These are phyloP conservation scores for Sycophila sp. DNA, from an alignment of 1,140 invertebrate genomes.

Conservation along the genomic window DNA sequence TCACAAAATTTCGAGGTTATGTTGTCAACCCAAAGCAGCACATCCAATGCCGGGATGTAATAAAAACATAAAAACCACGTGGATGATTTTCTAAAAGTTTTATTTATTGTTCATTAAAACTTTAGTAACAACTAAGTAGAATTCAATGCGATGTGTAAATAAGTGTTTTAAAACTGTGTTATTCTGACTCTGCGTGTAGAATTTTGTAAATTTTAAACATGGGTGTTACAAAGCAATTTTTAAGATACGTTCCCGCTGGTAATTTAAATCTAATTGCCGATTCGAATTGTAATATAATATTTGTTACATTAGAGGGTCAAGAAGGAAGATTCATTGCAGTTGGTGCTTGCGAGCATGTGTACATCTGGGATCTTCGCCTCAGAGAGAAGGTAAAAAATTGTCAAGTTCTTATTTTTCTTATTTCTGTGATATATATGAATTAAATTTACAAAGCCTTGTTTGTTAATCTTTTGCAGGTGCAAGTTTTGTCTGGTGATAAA, in stretches of 20 bases:
- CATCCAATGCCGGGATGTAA: neutral
- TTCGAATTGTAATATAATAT: slow-evolving; percentile 79
- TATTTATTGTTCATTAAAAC: neutral
- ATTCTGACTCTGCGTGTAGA: no score
- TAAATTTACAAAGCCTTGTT: neutral
- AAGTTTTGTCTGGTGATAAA: slow-evolving; percentile 81
- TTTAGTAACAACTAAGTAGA: no score
- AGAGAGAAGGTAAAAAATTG: slow-evolving; percentile 80
- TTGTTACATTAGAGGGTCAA: slow-evolving; percentile 79
- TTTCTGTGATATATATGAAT: slow-evolving; percentile 26
- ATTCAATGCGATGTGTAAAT: no score
- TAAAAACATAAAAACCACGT: neutral
- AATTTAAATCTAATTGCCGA: slow-evolving; percentile 89
- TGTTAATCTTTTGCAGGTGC: slow-evolving; percentile 65
- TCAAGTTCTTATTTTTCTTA: slow-evolving; percentile 21
- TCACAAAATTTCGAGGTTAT: neutral
- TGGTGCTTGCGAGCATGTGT: slow-evolving; percentile 91
- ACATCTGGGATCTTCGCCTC: slow-evolving; percentile 92
- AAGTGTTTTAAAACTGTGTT: no score
- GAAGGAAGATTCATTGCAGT: slow-evolving; percentile 86
- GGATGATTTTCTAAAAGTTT: neutral
- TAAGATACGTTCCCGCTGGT: slow-evolving; percentile 83
- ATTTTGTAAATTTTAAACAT: slow-evolving; percentile 66
- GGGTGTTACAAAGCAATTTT: slow-evolving; percentile 97
- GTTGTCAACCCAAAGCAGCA: neutral